Evolutionary conservation across 2,888 invertebrate genomes (phyloP).

Genomic region (Rhagium mordax): DNA sequence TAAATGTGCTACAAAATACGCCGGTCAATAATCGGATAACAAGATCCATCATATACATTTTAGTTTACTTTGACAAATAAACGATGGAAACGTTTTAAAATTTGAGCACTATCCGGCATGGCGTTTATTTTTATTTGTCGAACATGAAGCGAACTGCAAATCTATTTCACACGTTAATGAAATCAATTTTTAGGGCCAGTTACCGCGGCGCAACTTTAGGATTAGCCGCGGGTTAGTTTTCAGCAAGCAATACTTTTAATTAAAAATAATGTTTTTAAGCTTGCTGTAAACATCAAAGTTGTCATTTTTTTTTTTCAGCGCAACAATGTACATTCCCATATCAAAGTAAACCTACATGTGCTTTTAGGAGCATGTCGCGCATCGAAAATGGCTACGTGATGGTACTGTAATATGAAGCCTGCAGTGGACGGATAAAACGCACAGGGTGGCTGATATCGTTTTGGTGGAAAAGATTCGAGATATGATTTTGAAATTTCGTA

Average conservation of each 20-base stretch:
- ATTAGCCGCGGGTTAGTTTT: slow-evolving; percentile 10
- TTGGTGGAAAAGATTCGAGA: no score
- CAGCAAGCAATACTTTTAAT: slow-evolving; percentile 25
- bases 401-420: not conserved
- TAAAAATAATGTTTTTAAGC: slow-evolving; percentile 19
- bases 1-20: slow-evolving; percentile 42
- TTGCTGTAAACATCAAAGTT: slow-evolving; percentile 17
- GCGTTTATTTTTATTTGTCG: slow-evolving; percentile 3
- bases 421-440: not conserved
- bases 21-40: slow-evolving; percentile 51
- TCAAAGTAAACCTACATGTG: not conserved
- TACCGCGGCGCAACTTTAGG: slow-evolving; percentile 2
- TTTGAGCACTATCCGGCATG: slow-evolving; percentile 24
- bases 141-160: not conserved
- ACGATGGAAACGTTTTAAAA: slow-evolving; percentile 37
- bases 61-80: slow-evolving; percentile 44
- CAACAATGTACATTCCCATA: not conserved
- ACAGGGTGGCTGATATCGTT: no score
- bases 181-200: slow-evolving; percentile 11
- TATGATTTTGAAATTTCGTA: no score
- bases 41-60: slow-evolving; percentile 47
- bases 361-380: not conserved
- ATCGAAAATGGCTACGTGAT: not conserved
- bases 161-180: slow-evolving; percentile 10
- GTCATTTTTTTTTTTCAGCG: not conserved